Evolutionary conservation across 2,113 vertebrate species (phyloP).

Genomic region (Petrocephalus zakoni): DNA sequence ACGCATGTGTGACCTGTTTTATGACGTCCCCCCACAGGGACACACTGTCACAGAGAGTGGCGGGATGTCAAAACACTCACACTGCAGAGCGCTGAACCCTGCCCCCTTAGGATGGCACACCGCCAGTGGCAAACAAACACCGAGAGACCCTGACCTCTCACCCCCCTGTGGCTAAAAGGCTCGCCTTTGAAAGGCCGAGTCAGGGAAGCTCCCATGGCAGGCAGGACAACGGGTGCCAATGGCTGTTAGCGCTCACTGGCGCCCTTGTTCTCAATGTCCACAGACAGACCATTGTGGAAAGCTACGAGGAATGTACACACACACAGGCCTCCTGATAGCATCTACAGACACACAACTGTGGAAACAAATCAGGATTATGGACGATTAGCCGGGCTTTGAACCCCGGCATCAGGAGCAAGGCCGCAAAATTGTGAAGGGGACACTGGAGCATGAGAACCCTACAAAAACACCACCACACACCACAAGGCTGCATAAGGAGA

Average conservation of each 20-base stretch:
- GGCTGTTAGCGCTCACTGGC: background rate
- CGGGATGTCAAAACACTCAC: background rate
- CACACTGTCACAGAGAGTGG: background rate
- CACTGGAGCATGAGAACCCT: background rate
- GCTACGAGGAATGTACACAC: background rate
- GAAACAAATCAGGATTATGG: background rate
- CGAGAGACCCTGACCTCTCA: background rate
- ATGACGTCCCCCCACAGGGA: background rate
- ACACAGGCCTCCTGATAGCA: background rate
- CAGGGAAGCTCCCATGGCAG: background rate
- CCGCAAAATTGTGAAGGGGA: background rate
- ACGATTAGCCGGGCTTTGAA: background rate
- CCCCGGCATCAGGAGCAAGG: background rate
- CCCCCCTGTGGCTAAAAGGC: background rate
- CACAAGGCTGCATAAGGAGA: background rate
- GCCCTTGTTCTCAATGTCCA: background rate
- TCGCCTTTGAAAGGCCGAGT: background rate
- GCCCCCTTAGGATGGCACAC: background rate
- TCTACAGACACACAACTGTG: background rate
- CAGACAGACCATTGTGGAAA: conserved; percentile 13
- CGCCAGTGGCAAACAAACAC: background rate
- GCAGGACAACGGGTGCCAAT: conserved; percentile 1
- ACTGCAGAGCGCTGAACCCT: background rate
- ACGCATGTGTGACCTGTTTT: background rate
- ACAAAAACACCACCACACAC: background rate